Evolutionary conservation across 1,140 invertebrate species (phyloP).

Genomic region (Teleogryllus occipitalis): DNA sequence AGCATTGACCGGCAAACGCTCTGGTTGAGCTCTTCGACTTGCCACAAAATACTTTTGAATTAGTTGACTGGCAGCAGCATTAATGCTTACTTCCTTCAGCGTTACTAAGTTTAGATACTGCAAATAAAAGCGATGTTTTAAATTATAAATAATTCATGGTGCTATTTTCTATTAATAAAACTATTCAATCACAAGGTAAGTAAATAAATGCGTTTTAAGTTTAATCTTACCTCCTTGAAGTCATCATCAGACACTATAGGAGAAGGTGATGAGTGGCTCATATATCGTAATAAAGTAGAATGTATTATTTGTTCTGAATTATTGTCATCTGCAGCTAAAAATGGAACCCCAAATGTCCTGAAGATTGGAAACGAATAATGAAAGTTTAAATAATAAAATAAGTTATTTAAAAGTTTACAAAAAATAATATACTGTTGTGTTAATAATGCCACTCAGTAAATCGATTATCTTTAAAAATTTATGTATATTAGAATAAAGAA

Average conservation of each 20-base stretch:
- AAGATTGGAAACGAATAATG: slow-evolving; percentile 7
- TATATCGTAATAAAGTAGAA: not conserved
- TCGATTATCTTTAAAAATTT: not conserved
- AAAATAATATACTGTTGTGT: not conserved
- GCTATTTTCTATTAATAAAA: not conserved
- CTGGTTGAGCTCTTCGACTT: slow-evolving; percentile 22
- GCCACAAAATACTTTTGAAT: slow-evolving; percentile 27
- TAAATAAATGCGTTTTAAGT: not conserved
- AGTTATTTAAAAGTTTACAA: not conserved
- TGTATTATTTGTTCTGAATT: not conserved
- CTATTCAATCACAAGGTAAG: not conserved
- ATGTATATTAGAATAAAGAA: slow-evolving; percentile 3
- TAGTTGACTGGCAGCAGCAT: slow-evolving; percentile 20
- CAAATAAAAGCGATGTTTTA: not conserved
- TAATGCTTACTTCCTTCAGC: slow-evolving; percentile 18
- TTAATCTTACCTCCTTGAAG: not conserved
- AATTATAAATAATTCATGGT: not conserved
- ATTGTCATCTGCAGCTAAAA: slow-evolving; percentile 19
- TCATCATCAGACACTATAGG: not conserved
- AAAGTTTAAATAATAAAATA: not conserved
- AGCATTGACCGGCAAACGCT: slow-evolving; percentile 23
- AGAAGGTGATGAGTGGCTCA: not conserved
- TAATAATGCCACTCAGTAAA: not conserved
- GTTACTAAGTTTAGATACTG: slow-evolving; percentile 11
- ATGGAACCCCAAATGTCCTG: slow-evolving; percentile 27